Evolutionary conservation across 2,113 vertebrate species (phyloP), one percentile per base, ranked within the genome.

Genomic region (Microtus ochrogaster): DNA sequence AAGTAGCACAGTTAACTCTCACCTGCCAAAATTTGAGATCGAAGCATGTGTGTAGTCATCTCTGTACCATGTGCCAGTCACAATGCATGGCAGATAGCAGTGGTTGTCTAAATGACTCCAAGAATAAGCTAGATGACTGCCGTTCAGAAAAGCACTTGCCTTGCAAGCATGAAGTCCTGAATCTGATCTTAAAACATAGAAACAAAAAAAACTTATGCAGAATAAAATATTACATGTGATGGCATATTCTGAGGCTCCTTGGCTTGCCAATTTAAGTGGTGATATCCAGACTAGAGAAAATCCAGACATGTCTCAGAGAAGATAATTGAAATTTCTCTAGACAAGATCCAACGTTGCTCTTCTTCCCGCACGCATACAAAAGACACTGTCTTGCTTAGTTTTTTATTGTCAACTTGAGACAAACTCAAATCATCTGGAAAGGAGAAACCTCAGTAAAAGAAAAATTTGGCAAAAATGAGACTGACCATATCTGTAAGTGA

Each of bases 1-100:
- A 33, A 26, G 36, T 36, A 76, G 0, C 2, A 16, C 28, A 0
- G 0, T 24, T 13, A 55, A 61, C 12, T 68, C 7, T 44, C 28
- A 16, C 7, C n/a, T 65, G 22, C 78, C 36, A 13, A 24, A 7
- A 5, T 19, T 44, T 33, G 41, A 90, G 39, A 41, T 9, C 19
- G 6, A 63, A 49, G n/a, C 52, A 13, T 44, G 9, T 13, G 4
- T 19, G 4, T 47, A 6, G 13, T 21, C 39, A 39, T 33, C 7
- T 79, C 36, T 81, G 8, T 5, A 3, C 30, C 44, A 58, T 21
- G 17, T 81, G 22, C 28, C 49, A 39, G 22, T 63, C n/a, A 16
- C 49, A 73, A 14, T 13, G 9, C 5, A 74, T 78, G 74, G 41
- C 14, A 94, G 22, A 41, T 78, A 63, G 28, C 22, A 36, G 3